Evolutionary conservation across 2,113 vertebrate genomes (phyloP).

Genomic region (Elachura formosa): DNA sequence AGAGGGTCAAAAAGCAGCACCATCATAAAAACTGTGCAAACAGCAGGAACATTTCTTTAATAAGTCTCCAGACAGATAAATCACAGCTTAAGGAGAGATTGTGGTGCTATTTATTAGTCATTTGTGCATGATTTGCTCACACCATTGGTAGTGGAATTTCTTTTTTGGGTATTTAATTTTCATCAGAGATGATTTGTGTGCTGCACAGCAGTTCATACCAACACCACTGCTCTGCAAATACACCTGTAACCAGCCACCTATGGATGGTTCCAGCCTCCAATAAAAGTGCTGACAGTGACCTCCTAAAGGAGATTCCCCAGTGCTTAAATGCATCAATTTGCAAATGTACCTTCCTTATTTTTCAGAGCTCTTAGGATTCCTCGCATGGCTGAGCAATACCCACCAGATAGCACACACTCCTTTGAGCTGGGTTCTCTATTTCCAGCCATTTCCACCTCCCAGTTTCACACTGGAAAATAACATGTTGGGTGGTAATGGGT

Average conservation of each 20-base stretch:
- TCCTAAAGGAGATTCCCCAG: neutral
- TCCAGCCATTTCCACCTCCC: neutral
- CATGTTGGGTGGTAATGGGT: neutral
- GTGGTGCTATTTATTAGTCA: conserved; percentile 32
- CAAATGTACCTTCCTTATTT: neutral
- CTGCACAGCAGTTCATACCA: neutral
- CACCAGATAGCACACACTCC: neutral
- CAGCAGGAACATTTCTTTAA: conserved; percentile 33
- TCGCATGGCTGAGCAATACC: neutral
- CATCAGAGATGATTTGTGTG: conserved; percentile 31
- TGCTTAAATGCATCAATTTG: neutral
- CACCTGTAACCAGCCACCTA: neutral
- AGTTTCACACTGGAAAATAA: neutral
- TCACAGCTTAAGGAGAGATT: conserved; percentile 41
- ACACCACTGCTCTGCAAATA: neutral
- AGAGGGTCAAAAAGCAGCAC: neutral
- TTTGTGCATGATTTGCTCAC: conserved; percentile 53
- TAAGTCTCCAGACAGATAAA: conserved; percentile 52
- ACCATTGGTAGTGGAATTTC: conserved; percentile 28
- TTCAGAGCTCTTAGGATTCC: neutral
- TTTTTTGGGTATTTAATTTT: conserved; percentile 48
- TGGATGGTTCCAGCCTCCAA: neutral
- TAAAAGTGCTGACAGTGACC: neutral
- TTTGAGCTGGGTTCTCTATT: neutral
- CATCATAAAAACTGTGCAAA: neutral